Evolutionary conservation across 2,113 vertebrate genomes (phyloP), one percentile per base, ranked within the genome.

Genomic region (Heterotis niloticus): DNA sequence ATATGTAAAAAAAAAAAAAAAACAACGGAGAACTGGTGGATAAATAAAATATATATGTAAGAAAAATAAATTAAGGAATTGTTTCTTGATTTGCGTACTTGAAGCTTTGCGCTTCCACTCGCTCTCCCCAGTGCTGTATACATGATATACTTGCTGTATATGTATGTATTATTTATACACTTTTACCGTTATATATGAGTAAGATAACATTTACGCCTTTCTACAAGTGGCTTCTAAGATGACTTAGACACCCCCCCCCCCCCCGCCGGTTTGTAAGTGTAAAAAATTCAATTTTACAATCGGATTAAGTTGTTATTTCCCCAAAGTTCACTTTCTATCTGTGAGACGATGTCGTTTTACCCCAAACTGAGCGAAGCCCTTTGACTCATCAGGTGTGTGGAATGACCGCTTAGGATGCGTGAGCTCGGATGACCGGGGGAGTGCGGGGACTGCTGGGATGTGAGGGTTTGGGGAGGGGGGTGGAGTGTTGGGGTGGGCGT

Each of bases 91-190:
- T 44, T 44, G 2, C 7, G 2, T 44, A 57, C 9, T 13, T 74
- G 51, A 26, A 16, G 20, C 23, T 44, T 44, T 44, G 34, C 34
- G 34, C 34, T 44, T 44, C 2, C 7, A 7, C 2, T 79, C 51
- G 78, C 78, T 79, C 60, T 16, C 70, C 78, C 60, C 65, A 70
- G 78, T 79, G 71, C 70, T 74, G 71, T 74, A 79, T 52, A 23
- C 7, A 2, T n/a, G n/a, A n/a, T n/a, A n/a, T n/a, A n/a, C n/a
- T n/a, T n/a, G n/a, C n/a, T n/a, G n/a, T n/a, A n/a, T n/a, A n/a
- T n/a, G n/a, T n/a, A n/a, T n/a, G n/a, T n/a, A n/a, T n/a, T n/a
- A n/a, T n/a, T n/a, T n/a, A n/a, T n/a, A n/a, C n/a, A n/a, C n/a
- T n/a, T n/a, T n/a, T n/a, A n/a, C n/a, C n/a, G n/a, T n/a, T n/a